Evolutionary conservation across 2,888 invertebrate species (phyloP).

Genomic region (Nephrotoma appendiculata): DNA sequence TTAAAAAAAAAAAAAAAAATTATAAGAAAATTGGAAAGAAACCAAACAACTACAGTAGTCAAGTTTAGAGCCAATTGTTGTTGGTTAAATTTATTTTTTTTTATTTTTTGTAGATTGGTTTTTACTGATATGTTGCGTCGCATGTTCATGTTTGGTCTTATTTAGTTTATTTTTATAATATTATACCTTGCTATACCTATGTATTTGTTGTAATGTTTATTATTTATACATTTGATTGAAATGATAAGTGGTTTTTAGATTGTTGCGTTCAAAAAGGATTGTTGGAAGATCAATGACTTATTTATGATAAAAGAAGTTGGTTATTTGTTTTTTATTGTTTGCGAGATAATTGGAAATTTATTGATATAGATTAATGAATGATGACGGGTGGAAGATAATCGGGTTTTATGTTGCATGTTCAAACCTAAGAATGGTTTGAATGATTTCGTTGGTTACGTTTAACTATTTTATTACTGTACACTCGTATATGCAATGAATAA

Average conservation of each 20-base stretch:
- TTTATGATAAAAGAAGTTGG: not conserved
- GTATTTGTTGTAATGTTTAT: not conserved
- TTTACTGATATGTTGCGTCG: not conserved
- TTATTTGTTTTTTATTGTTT: not conserved
- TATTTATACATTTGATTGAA: not conserved
- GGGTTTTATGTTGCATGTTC: not conserved
- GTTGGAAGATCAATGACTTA: not conserved
- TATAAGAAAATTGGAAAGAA: not conserved
- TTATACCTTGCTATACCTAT: not conserved
- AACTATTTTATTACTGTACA: too few relatives aligned
- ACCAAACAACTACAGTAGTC: not conserved
- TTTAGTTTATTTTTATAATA: not conserved
- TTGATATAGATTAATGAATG: not conserved
- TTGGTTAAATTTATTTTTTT: not conserved
- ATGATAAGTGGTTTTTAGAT: not conserved
- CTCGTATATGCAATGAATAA: too few relatives aligned
- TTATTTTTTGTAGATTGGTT: not conserved
- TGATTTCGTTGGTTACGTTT: not conserved
- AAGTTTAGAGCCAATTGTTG: not conserved
- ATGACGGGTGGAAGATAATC: not conserved
- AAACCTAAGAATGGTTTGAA: not conserved
- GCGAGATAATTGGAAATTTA: not conserved
- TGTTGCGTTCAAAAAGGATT: not conserved
- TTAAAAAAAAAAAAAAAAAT: not conserved
- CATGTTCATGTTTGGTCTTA: not conserved